Evolutionary conservation across 2,888 invertebrate species (phyloP).

Genomic region (Hylaea fasciaria): DNA sequence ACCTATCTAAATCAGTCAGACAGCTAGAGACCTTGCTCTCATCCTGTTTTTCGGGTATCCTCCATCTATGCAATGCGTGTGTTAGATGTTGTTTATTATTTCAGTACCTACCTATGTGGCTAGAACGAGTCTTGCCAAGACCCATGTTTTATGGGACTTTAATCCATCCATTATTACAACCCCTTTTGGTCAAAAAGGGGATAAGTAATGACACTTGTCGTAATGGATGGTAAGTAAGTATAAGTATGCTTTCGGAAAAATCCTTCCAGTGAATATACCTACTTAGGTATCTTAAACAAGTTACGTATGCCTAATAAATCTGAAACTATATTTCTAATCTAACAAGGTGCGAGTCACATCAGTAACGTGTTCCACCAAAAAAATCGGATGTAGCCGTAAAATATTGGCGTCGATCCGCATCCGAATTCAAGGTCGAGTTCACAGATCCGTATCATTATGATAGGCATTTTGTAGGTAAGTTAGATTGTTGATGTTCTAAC

Average conservation of each 20-base stretch:
- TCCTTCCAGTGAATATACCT: background rate
- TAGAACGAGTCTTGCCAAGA: background rate
- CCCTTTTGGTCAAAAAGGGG: too few species aligned
- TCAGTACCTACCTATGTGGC: conserved; percentile 23
- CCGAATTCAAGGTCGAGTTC: conserved; percentile 57
- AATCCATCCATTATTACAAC: too few species aligned
- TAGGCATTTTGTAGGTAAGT: conserved; percentile 37
- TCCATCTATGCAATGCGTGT: conserved; percentile 35
- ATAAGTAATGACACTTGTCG: too few species aligned
- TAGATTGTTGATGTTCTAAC: conserved; percentile 8
- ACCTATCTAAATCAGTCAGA: background rate
- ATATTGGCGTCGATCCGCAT: conserved; percentile 52
- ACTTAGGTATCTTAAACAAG: too few species aligned
- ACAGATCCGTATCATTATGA: conserved; percentile 54
- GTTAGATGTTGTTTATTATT: conserved; percentile 34
- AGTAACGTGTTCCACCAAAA: conserved; percentile 4
- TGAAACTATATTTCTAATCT: background rate
- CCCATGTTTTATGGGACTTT: too few species aligned
- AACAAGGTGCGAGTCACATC: background rate
- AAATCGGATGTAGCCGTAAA: conserved; percentile 41
- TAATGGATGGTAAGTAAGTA: too few species aligned
- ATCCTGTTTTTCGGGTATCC: conserved; percentile 50
- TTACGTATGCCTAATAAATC: too few species aligned
- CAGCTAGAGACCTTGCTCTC: conserved; percentile 42
- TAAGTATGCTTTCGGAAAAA: background rate